A percentile compares a stretch with the other conserved stretches of the same genome.
These are phyloP conservation scores for Myiozetetes cayanensis DNA, from an alignment of 2,113 vertebrate genomes.

Conservation along the genomic window DNA sequence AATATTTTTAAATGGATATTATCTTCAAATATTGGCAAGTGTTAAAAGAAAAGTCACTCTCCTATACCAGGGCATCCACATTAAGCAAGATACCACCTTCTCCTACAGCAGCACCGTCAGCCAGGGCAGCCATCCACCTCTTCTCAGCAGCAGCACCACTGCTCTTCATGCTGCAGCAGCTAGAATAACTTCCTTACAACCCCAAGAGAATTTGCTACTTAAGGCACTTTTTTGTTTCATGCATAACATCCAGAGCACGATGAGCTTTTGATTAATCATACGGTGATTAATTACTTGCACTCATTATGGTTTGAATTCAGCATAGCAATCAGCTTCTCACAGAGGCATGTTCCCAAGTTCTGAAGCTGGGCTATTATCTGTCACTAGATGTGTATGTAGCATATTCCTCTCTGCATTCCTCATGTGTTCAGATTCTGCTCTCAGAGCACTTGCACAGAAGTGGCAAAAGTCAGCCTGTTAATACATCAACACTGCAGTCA, in stretches of 20 bases:
- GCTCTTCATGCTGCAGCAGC: neutral
- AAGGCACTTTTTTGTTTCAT: neutral
- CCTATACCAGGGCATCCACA: accelerated
- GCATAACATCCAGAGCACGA: neutral
- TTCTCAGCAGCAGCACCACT: neutral
- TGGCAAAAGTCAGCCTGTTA: neutral
- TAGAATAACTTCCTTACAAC: neutral
- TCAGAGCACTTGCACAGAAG: neutral
- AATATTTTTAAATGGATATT: neutral
- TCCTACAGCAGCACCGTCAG: accelerated
- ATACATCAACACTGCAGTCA: neutral
- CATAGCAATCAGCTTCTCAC: conserved; percentile 10
- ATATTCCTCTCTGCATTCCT: neutral
- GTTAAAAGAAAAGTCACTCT: neutral
- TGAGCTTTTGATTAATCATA: conserved; percentile 45
- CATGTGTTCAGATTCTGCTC: neutral
- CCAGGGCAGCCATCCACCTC: neutral
- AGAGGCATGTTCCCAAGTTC: neutral
- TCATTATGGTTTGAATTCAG: neutral
- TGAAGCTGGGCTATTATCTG: neutral
- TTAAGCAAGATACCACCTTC: neutral
- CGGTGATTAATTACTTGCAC: conserved; percentile 32
- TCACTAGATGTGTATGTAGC: neutral
- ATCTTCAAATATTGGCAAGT: neutral
- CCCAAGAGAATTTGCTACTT: conserved; percentile 4